Conservation (phyloP, 2,113 vertebrate species). For the Ceratotherium simum region DNA sequence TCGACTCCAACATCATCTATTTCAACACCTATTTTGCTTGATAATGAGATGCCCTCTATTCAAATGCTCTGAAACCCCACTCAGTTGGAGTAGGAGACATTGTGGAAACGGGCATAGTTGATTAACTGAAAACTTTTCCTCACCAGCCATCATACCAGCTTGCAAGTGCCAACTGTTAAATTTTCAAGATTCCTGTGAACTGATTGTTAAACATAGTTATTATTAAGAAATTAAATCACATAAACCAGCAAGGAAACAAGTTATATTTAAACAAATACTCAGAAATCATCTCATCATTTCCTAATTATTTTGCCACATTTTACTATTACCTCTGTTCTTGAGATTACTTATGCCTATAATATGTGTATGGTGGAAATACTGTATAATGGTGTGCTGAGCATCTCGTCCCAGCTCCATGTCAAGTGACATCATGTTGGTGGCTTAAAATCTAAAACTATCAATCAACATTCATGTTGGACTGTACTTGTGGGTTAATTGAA, state of each 20-base stretch:
- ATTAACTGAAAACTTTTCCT: not conserved
- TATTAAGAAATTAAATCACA: constrained; percentile 9
- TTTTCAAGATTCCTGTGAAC: not conserved
- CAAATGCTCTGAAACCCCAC: not conserved
- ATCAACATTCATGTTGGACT: not conserved
- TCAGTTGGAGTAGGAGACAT: not conserved
- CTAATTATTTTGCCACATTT: not conserved
- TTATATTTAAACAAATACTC: not conserved
- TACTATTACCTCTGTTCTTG: not conserved
- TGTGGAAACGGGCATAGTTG: not conserved
- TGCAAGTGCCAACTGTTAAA: not conserved
- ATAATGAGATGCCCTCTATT: not conserved
- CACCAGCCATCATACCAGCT: not conserved
- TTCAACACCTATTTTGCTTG: not conserved
- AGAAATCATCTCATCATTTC: not conserved
- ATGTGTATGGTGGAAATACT: not conserved
- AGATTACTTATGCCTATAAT: not conserved
- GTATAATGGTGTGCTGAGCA: no score
- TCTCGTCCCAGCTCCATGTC: not conserved
- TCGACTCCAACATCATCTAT: not conserved
- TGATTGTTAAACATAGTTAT: not conserved
- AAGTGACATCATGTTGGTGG: not conserved
- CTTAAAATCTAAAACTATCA: constrained; percentile 25
- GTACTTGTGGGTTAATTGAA: not conserved
- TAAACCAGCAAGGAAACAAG: constrained; percentile 6